Conservation (phyloP, 2,797 vertebrate species). For the Zonotrichia albicollis region DNA sequence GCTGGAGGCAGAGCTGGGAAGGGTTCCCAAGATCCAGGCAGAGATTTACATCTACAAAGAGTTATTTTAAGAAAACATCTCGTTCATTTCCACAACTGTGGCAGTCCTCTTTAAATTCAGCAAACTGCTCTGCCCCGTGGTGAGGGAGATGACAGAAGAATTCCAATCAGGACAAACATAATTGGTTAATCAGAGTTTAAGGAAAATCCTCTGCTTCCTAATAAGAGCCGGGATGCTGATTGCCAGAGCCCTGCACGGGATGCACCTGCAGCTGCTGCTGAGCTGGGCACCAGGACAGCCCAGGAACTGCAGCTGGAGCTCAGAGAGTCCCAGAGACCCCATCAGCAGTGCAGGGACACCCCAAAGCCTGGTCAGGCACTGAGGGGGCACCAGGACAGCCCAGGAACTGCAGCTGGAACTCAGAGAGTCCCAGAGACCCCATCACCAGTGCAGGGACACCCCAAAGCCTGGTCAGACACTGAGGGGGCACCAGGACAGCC, state of each 20-base stretch:
- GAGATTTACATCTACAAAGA: conserved; percentile 45
- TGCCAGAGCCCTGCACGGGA: background rate
- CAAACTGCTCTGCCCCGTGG: background rate
- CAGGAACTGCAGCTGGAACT: too few relatives aligned
- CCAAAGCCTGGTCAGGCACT: rapidly evolving
- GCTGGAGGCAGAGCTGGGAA: conserved; percentile 10
- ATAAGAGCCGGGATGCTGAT: background rate
- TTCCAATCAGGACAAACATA: conserved; percentile 12
- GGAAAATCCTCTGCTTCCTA: background rate
- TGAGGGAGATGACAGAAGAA: background rate
- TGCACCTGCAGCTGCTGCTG: background rate
- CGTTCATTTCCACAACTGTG: conserved; percentile 21
- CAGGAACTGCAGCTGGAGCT: background rate
- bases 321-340: background rate
- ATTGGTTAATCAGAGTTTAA: conserved; percentile 41
- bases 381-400: background rate
- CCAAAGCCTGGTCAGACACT: too few relatives aligned
- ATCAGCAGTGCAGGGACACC: background rate
- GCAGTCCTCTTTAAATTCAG: conserved; percentile 12
- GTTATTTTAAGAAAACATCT: conserved; percentile 53
- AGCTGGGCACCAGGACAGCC: rapidly evolving
- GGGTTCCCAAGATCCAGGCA: background rate
- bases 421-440: too few relatives aligned
- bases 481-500: too few relatives aligned
- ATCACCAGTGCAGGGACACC: too few relatives aligned